Evolutionary conservation across 2,888 invertebrate genomes (phyloP), one percentile per base, ranked within the genome.

Genomic region (Pristionchus maxplancki): DNA sequence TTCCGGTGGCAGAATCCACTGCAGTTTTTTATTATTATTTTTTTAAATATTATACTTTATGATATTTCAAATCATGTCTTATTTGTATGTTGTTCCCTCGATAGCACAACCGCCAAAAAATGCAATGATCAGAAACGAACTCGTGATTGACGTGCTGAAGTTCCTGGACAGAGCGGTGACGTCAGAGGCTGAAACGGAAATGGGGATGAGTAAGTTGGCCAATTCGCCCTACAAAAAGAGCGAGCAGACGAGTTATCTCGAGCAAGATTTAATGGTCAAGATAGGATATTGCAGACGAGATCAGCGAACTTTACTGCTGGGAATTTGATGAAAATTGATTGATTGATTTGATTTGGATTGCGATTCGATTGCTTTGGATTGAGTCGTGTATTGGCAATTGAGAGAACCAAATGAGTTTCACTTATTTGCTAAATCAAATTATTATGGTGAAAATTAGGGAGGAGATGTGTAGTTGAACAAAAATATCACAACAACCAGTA

Each of bases 1-100:
- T 44, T 62, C 88, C 88, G 34, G 62, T 17, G 1, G 17, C 53
- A 6, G 82, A 83, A n/a, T 83, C 82, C 34, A 83, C 82, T 83
- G 53, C 28, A 81, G 1, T 31, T 6, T n/a, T 31, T 13, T 8
- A 71, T 34, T 34, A 11, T 28, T 5, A 5, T 71, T 71, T 37
- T 17, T 74, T 74, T 44, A 44, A 44, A 44, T 44, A 9, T 44
- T 44, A 6, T 44, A 9, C 44, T 74, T 40, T 17, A 74, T 6
- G 71, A 74, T 40, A 20, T 40, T 40, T 15, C n/a, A n/a, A n/a
- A n/a, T n/a, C n/a, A n/a, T 15, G 37, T 74, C 9, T 37, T 24
- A 28, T 40, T 24, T 31, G 11, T 34, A 74, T n/a, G n/a, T n/a
- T n/a, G n/a, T n/a, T n/a, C n/a, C n/a, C n/a, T n/a, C n/a, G n/a